These are phyloP conservation scores for Taeniopygia guttata DNA, from an alignment of 2,797 vertebrate genomes.

Conservation along the genomic window DNA sequence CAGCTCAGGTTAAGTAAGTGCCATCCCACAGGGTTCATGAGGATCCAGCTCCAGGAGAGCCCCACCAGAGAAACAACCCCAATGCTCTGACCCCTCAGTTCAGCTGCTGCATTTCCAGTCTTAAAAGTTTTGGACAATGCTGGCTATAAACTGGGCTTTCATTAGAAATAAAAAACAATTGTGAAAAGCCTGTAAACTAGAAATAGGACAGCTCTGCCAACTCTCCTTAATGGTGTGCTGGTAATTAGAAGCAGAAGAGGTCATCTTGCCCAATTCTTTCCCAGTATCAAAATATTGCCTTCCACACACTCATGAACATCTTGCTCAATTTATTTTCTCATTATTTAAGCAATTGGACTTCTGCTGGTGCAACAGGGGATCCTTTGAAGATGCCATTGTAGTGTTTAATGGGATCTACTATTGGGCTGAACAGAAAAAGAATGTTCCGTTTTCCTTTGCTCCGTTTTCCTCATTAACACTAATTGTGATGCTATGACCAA, in stretches of 20 bases:
- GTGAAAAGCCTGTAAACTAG: not conserved
- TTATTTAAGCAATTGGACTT: conserved; percentile 45
- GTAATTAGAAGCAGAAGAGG: conserved; percentile 9
- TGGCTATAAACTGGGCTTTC: not conserved
- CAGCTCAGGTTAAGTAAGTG: not conserved
- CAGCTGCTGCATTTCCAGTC: not conserved
- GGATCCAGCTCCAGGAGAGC: not conserved
- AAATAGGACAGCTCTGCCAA: not conserved
- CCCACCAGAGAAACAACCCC: not conserved
- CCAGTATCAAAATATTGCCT: conserved; percentile 14
- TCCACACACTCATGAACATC: not conserved
- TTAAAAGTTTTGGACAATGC: not conserved
- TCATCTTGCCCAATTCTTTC: conserved; percentile 8
- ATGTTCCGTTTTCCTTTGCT: conserved; percentile 22
- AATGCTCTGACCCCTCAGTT: not conserved
- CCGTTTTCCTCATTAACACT: conserved; percentile 46
- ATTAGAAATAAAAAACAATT: not conserved
- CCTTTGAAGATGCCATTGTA: not conserved
- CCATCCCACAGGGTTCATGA: not conserved
- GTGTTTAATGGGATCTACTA: not conserved
- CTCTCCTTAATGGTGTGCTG: not conserved
- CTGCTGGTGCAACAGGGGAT: conserved; percentile 5
- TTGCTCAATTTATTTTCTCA: conserved; percentile 54
- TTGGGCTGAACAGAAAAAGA: not conserved
- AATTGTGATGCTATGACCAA: conserved; percentile 39